Evolutionary conservation across 2,888 invertebrate species (phyloP).

Genomic region (Eucriotettix oculatus): DNA sequence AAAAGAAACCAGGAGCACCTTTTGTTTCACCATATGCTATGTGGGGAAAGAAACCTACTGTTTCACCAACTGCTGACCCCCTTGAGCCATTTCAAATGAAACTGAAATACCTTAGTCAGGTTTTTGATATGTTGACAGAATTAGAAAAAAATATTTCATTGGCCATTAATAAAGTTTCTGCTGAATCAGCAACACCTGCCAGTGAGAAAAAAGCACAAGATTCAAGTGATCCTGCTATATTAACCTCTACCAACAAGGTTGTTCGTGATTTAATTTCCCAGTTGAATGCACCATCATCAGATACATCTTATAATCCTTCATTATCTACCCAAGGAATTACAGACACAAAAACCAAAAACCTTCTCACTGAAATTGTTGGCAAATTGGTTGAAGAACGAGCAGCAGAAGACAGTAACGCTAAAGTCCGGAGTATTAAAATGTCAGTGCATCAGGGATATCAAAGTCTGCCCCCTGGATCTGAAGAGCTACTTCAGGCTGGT

Average conservation of each 20-base stretch:
- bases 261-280: too few species aligned
- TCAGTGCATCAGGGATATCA: conserved; percentile 25
- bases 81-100: conserved; percentile 21
- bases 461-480: conserved; percentile 22
- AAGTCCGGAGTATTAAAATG: conserved; percentile 18
- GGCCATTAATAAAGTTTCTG: conserved; percentile 16
- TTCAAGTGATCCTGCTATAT: too few species aligned
- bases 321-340: too few species aligned
- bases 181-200: conserved; percentile 3
- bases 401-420: background rate
- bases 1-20: conserved; percentile 17
- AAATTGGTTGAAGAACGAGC: background rate
- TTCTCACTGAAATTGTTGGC: background rate
- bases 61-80: conserved; percentile 16
- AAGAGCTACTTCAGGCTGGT: conserved; percentile 23
- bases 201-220: too few species aligned
- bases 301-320: too few species aligned
- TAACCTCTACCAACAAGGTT: too few species aligned
- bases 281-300: too few species aligned
- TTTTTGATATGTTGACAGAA: conserved; percentile 23
- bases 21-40: conserved; percentile 13
- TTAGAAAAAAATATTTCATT: conserved; percentile 21
- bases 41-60: conserved; percentile 5
- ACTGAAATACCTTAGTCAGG: conserved; percentile 20
- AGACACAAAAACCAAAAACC: too few species aligned